Evolutionary conservation across 2,888 invertebrate species (phyloP), one percentile per base, ranked within the genome.

Genomic region (Xanthia icteritia): DNA sequence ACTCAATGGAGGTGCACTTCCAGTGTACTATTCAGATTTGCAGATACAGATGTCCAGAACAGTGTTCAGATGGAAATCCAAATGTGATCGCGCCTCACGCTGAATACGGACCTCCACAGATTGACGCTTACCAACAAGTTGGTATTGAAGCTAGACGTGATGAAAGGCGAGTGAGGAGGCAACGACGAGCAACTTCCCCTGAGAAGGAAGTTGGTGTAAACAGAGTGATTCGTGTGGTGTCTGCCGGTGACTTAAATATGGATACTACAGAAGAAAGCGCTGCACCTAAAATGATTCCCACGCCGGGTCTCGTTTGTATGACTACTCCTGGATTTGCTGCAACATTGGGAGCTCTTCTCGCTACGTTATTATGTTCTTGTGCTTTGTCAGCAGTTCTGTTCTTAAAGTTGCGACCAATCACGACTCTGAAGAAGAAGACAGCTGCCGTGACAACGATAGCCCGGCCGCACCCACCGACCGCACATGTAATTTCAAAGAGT

Each of bases 1-100:
- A 99, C 92, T 99, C 99, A 0, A 99, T 99, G 99, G 99, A 99
- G 93, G 99, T 99, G 0, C 99, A 99, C 93, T 99, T 99, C 97
- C 99, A 99, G 93, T 99, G 99, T 93, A 99, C 99, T 51, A 99
- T 99, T 84, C 99, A 99, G 94, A 99, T 99, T 90, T 99, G 99
- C 93, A 97, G 99, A 88, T 98, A 99, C 91, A 98, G 99, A 90
- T 99, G 99, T 91, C 99, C 99, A 0, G 99, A 99, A 86, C 99
- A 99, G 91, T 99, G 99, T 92, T 98, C 98, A 1, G 98, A 98
- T 83, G 96, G 96, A 51, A 94, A 94, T 81, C 97, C 94, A 42
- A 95, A 95, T 81, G 94, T 94, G n/a, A 95, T 96, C 82, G 95
- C 94, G 54, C 92, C 96, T 96, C 93, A 98, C 80, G 97, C 97